These are phyloP conservation scores for Psix sp. DNA, from an alignment of 1,140 invertebrate genomes.

Conservation along the genomic window DNA sequence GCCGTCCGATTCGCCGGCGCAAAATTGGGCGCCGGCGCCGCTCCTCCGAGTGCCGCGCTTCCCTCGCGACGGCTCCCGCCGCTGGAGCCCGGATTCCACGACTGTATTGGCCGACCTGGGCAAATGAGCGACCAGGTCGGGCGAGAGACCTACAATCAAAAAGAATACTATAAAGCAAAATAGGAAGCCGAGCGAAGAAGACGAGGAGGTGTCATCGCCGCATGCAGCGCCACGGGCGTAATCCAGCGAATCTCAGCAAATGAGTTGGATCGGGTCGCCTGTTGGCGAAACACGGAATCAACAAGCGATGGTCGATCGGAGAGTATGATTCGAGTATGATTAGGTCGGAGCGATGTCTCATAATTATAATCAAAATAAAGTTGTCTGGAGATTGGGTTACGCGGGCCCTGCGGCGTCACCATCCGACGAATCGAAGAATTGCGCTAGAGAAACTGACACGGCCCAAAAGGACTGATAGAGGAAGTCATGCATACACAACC, in stretches of 20 bases:
- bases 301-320: no score
- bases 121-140: constrained; percentile 36
- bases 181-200: constrained; percentile 34
- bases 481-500: constrained; percentile 9
- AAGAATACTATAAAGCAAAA: constrained; percentile 34
- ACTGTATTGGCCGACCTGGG: constrained; percentile 37
- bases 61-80: constrained; percentile 50
- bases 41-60: constrained; percentile 50
- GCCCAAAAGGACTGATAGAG: constrained; percentile 38
- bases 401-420: no score
- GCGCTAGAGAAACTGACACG: constrained; percentile 21
- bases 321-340: constrained; percentile 28
- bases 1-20: constrained; percentile 29
- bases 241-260: no score
- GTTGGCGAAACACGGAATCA: no score
- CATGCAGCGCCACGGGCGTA: no score
- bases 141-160: constrained; percentile 61
- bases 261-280: no score
- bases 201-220: no score
- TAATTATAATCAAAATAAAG: constrained; percentile 53
- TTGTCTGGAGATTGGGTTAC: no score
- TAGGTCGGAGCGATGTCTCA: constrained; percentile 41
- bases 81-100: constrained; percentile 58
- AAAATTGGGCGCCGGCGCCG: constrained; percentile 35
- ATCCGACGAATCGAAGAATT: constrained; percentile 8